A percentile compares a stretch with the other conserved stretches of the same genome.
Conservation (phyloP, 92 coral and sea anemone genomes). For the Palythoa caribaeorum region DNA sequence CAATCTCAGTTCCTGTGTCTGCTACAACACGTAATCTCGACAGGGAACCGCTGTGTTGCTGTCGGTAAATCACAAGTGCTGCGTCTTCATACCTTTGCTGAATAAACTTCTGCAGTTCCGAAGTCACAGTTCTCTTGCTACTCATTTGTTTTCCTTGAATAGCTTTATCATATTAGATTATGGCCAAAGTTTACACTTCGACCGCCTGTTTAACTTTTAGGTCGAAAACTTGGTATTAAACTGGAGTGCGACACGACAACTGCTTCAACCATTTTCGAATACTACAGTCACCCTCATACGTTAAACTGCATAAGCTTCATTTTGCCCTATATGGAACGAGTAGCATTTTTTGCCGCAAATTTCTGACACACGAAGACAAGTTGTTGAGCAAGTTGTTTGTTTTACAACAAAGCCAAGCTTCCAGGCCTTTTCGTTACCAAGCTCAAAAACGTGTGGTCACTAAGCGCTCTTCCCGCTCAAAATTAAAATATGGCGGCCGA, state of each 20-base stretch:
- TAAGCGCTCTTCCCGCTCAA: slow-evolving; percentile 38
- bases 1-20: background rate
- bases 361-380: background rate
- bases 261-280: background rate
- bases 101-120: slow-evolving; percentile 69
- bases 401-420: background rate
- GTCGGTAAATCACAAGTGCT: slow-evolving; percentile 65
- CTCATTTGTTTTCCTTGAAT: slow-evolving; percentile 38
- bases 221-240: background rate
- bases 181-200: background rate
- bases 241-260: background rate
- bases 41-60: slow-evolving; percentile 52
- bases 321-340: background rate
- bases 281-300: background rate
- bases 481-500: slow-evolving; percentile 78
- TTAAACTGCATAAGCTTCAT: background rate
- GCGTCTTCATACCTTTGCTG: slow-evolving; percentile 82
- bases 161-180: background rate
- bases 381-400: background rate
- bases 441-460: background rate
- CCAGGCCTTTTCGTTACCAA: slow-evolving; percentile 26
- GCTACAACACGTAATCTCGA: background rate
- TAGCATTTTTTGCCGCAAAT: background rate
- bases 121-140: slow-evolving; percentile 38
- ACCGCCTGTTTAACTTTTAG: too few relatives aligned